A percentile compares a stretch with the other conserved stretches of the same genome.
Evolutionary conservation across 2,113 vertebrate genomes (phyloP).

Genomic region (Oreochromis tanganicae): DNA sequence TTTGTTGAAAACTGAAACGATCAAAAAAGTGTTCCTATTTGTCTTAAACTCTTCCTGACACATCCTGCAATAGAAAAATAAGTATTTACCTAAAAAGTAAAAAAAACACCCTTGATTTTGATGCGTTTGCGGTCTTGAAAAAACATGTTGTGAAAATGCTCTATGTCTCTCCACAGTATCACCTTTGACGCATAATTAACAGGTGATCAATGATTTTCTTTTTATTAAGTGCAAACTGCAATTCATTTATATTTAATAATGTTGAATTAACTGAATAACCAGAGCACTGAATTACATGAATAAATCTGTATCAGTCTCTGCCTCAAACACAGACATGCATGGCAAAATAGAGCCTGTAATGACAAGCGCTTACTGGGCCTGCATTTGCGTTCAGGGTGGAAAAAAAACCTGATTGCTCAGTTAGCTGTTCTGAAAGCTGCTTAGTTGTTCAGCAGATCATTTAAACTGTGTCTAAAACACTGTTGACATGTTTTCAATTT

Average conservation of each 20-base stretch:
- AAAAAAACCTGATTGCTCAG: neutral
- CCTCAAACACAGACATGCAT: neutral
- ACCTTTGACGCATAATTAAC: neutral
- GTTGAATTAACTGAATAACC: neutral
- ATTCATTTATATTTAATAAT: neutral
- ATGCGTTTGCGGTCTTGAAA: neutral
- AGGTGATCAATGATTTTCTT: neutral
- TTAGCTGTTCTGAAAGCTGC: neutral
- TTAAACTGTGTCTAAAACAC: neutral
- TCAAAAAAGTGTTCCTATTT: neutral
- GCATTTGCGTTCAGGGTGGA: neutral
- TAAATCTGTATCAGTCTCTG: neutral
- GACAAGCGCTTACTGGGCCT: neutral
- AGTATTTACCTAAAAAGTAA: neutral
- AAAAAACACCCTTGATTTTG: neutral
- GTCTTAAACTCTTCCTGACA: neutral
- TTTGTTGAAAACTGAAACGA: neutral
- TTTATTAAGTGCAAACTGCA: neutral
- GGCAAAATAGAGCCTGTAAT: neutral
- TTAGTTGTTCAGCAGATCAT: neutral
- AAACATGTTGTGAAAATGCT: neutral
- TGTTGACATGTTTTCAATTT: neutral
- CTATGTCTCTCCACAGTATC: neutral
- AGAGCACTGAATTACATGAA: neutral
- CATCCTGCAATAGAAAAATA: neutral